Evolutionary conservation across 2,797 vertebrate species (phyloP).

Genomic region (Megaceryle alcyon): DNA sequence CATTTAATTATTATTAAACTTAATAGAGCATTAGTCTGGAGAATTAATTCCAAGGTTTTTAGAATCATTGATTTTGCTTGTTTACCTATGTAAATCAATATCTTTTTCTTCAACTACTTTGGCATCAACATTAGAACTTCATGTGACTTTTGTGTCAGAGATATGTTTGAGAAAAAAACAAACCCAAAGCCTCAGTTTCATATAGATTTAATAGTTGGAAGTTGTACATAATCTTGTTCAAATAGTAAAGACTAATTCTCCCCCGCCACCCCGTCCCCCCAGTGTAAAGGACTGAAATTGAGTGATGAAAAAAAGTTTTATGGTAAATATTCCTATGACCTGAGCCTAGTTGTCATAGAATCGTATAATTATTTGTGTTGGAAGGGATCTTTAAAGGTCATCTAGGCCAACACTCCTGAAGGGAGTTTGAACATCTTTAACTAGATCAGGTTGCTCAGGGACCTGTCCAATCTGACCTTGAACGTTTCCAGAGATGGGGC

Average conservation of each 20-base stretch:
- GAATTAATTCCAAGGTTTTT: neutral
- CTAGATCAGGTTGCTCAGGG: neutral
- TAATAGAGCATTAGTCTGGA: neutral
- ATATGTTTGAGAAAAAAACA: neutral
- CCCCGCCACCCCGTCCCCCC: fast-evolving
- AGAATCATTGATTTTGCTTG: neutral
- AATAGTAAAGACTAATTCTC: neutral
- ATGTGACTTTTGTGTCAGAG: neutral
- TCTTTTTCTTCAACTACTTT: neutral
- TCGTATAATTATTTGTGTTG: neutral
- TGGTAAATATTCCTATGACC: neutral
- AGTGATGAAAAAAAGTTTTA: neutral
- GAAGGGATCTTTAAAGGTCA: neutral
- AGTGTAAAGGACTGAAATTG: neutral
- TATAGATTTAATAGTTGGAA: neutral
- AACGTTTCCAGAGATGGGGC: neutral
- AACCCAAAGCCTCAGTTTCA: neutral
- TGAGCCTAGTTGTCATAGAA: neutral
- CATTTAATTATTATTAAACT: neutral
- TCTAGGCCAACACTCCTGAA: neutral
- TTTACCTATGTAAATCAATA: neutral
- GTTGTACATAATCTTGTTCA: neutral
- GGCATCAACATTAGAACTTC: neutral
- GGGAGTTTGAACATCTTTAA: neutral
- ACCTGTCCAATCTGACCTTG: neutral